Percentiles rank a stretch among this genome's conserved stretches.
These are phyloP conservation scores for Borostomias antarcticus DNA, from an alignment of 2,797 vertebrate genomes.

Conservation along the genomic window DNA sequence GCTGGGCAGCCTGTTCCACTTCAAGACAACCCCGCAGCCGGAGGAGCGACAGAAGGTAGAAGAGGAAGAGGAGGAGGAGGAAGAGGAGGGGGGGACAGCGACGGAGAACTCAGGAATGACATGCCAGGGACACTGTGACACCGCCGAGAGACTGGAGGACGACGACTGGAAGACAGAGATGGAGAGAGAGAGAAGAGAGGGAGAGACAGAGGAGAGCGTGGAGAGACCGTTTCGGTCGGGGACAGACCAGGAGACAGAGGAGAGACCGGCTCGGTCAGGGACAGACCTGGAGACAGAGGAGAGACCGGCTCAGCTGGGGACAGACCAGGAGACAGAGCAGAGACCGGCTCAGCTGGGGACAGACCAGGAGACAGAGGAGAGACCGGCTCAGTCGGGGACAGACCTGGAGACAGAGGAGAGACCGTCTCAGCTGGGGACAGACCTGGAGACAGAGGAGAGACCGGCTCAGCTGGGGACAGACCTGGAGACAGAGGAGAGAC, in stretches of 20 bases:
- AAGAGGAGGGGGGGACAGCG: neutral
- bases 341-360: constrained; percentile 10
- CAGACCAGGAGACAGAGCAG: constrained; percentile 5
- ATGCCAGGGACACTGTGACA: constrained; percentile 23
- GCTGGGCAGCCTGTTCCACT: constrained; percentile 57
- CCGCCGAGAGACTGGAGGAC: neutral
- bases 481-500: too few species aligned
- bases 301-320: neutral
- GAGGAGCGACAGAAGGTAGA: constrained; percentile 15
- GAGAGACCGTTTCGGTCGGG: constrained; percentile 8
- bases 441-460: constrained; percentile 1
- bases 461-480: constrained; percentile 18
- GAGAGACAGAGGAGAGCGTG: constrained; percentile 5
- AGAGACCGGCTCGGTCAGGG: too few species aligned
- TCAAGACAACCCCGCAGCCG: constrained; percentile 35
- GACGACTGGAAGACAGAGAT: neutral
- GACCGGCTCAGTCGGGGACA: too few species aligned
- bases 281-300: neutral
- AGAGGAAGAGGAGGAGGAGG: neutral
- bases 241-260: constrained; percentile 11
- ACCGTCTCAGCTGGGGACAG: constrained; percentile 1
- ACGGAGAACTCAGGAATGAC: constrained; percentile 15
- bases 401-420: neutral
- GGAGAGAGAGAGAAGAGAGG: neutral
- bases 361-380: too few species aligned